phyloP scores from a whole-genome alignment of 2,797 vertebrate genomes.

The Chaenodraco wilsoni region DNA sequence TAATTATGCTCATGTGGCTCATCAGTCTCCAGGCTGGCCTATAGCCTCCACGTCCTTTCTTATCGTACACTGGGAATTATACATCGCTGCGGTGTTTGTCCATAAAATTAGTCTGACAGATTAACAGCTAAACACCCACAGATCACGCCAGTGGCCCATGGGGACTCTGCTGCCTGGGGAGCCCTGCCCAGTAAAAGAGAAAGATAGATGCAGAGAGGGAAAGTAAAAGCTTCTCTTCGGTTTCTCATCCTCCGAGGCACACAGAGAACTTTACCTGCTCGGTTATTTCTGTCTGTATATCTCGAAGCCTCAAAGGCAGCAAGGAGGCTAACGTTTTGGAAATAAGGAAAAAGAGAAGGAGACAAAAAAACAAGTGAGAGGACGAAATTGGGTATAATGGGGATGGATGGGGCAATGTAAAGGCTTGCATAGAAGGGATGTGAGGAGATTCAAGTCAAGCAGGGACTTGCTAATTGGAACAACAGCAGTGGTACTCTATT shows the following conservation, averaged over 20 bases:
- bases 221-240: constrained; percentile 8
- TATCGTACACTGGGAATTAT: constrained; percentile 71
- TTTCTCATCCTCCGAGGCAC: constrained; percentile 38
- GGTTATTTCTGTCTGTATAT: constrained; percentile 59
- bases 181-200: constrained; percentile 45
- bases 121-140: constrained; percentile 82
- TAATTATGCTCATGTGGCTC: constrained; percentile 82
- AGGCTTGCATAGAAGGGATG: constrained; percentile 42
- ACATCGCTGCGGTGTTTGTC: constrained; percentile 75
- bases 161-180: constrained; percentile 64
- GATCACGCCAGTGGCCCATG: constrained; percentile 69
- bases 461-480: constrained; percentile 79
- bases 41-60: constrained; percentile 71
- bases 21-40: constrained; percentile 82
- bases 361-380: constrained; percentile 24
- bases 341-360: constrained; percentile 26
- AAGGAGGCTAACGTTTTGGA: constrained; percentile 39
- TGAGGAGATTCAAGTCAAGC: constrained; percentile 64
- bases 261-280: constrained; percentile 45
- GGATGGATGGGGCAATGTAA: constrained; percentile 68
- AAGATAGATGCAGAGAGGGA: constrained; percentile 27
- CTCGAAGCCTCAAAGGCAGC: constrained; percentile 42
- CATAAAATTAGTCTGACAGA: constrained; percentile 80
- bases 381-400: constrained; percentile 63
- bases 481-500: constrained; percentile 72